Evolutionary conservation across 1,140 invertebrate genomes (phyloP), one percentile per base, ranked within the genome.

Genomic region (Plutomurus gul): DNA sequence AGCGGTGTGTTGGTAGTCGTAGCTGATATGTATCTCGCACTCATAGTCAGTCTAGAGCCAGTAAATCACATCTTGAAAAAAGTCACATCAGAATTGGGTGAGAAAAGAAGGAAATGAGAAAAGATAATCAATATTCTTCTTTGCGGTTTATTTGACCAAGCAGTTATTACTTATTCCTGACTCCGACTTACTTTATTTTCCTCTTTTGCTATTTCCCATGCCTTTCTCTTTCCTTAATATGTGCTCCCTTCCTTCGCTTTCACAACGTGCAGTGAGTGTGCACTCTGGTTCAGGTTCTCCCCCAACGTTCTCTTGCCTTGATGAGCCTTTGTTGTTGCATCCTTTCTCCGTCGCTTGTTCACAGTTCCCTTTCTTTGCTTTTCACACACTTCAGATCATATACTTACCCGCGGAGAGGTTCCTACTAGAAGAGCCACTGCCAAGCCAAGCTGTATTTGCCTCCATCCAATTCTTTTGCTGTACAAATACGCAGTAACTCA

Each of bases 341-440:
- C 56, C 18, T 82, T 43, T 79, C 76, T 75, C 49, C 76, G 65
- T 71, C 47, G 56, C 75, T 82, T 36, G 11, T 78, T 77, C 75
- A 51, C 20, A 30, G n/a, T 56, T 75, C 74, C 49, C 47, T 75
- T 46, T 36, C 43, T 75, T 37, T 75, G 37, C 25, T 37, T 75
- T 56, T 46, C 36, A 43, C 74, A 43, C 56, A 65, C 56, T 65
- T n/a, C 56, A 65, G 56, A 65, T 65, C 27, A 65, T 33, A 25
- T 33, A 33, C 56, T 60, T 30, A 51, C 47, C 20, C n/a, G n/a
- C 47, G 11, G 8, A 5, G 47, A 51, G 18, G 13, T n/a, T 22
- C 25, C 51, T 30, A 60, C 27, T 60, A 60, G 16, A 22, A 25
- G 27, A 5, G 10, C 22, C 49, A 60, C 27, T 22, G 16, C 51